Percentiles rank a stretch among this genome's conserved stretches.
Conservation (phyloP, 2,888 invertebrate species). For the Drosophila lacicola region DNA sequence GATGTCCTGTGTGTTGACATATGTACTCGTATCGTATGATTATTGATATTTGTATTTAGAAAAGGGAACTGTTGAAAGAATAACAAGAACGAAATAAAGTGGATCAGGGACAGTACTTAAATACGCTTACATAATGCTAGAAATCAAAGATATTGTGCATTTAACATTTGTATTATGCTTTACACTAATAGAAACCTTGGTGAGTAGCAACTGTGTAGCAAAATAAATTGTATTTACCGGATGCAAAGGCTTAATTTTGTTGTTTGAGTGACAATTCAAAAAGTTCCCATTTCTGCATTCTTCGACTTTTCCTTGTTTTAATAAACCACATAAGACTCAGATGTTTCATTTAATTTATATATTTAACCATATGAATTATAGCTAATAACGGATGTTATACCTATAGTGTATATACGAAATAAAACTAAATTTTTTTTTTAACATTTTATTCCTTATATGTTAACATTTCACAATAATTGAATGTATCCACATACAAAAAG, state of each 20-base stretch:
- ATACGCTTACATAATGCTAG: constrained; percentile 4
- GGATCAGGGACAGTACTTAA: constrained; percentile 2
- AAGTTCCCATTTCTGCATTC: no score
- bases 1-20: constrained; percentile 65
- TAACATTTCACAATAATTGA: neutral
- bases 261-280: no score
- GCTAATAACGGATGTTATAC: no score
- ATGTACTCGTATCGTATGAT: constrained; percentile 46
- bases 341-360: no score
- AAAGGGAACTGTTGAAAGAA: constrained; percentile 28
- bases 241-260: no score
- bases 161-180: neutral
- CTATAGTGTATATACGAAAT: no score
- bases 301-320: no score
- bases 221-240: no score
- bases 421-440: neutral
- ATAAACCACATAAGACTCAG: no score
- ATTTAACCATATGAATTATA: no score
- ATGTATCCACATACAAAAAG: neutral
- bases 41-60: constrained; percentile 53
- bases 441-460: neutral
- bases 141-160: neutral
- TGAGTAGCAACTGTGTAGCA: no score
- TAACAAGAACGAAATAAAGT: constrained; percentile 6
- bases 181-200: no score